Percentiles rank a stretch among this genome's conserved stretches.
Conservation (phyloP, 2,888 invertebrate genomes). For the Cheiracanthium punctorium region DNA sequence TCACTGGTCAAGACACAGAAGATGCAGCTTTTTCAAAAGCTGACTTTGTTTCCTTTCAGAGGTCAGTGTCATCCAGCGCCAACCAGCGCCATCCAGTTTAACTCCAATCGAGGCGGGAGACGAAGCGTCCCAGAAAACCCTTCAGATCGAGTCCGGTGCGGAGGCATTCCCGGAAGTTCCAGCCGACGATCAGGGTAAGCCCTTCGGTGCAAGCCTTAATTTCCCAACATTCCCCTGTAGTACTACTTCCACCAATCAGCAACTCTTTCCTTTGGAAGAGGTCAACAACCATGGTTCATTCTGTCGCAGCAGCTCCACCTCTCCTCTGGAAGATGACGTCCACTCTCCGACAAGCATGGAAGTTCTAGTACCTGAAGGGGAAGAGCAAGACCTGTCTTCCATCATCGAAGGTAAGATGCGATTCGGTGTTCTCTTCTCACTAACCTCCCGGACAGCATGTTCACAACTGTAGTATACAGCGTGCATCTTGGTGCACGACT, state of each 20-base stretch:
- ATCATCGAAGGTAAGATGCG: constrained; percentile 60
- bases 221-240: constrained; percentile 63
- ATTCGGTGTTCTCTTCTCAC: no score
- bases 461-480: neutral
- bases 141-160: neutral
- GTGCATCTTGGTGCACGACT: neutral
- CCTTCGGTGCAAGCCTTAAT: constrained; percentile 54
- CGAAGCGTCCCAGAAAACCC: neutral
- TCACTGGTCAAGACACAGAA: no score
- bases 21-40: no score
- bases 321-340: constrained; percentile 63
- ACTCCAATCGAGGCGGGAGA: neutral
- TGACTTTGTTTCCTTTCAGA: neutral
- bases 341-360: constrained; percentile 67
- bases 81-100: neutral
- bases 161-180: neutral
- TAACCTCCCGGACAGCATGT: neutral
- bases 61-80: neutral
- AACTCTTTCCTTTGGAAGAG: constrained; percentile 60
- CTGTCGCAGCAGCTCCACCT: constrained; percentile 64
- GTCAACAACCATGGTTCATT: constrained; percentile 63
- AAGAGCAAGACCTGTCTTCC: constrained; percentile 63
- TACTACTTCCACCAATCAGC: constrained; percentile 49
- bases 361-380: constrained; percentile 59
- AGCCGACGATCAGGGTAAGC: constrained; percentile 85